Percentiles rank a stretch among this genome's conserved stretches.
These are phyloP conservation scores for Tipula confusa DNA, from an alignment of 2,888 invertebrate species.

Conservation along the genomic window DNA sequence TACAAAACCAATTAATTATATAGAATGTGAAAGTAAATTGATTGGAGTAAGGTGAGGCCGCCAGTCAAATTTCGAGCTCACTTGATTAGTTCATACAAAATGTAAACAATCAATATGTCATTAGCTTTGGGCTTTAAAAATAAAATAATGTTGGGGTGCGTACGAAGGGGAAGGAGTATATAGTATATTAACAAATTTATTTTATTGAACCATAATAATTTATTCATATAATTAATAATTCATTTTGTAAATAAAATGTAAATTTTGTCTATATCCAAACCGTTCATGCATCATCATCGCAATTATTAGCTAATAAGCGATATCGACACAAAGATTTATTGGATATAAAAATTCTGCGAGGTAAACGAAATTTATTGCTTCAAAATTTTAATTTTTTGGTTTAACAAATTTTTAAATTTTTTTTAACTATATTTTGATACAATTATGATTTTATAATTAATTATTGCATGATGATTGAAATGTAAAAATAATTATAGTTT, in stretches of 20 bases:
- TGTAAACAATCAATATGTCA: not conserved
- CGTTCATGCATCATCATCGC: constrained; percentile 12
- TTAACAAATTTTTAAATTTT: not conserved
- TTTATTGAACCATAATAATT: not conserved
- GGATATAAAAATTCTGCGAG: constrained; percentile 51
- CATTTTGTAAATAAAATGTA: constrained; percentile 5
- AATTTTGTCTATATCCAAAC: not conserved
- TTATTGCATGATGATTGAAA: no score
- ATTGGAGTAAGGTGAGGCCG: not conserved
- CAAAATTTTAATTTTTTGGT: not conserved
- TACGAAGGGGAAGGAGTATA: no score
- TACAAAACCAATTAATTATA: no score
- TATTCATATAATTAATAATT: not conserved
- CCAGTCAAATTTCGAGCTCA: not conserved
- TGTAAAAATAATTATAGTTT: no score
- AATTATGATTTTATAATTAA: constrained; percentile 8
- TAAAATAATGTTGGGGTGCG: not conserved
- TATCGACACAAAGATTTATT: constrained; percentile 51
- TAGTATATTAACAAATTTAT: not conserved
- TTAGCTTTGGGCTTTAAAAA: not conserved
- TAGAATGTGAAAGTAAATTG: no score
- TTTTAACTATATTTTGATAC: not conserved
- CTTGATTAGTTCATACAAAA: not conserved
- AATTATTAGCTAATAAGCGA: constrained; percentile 40
- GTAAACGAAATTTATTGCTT: constrained; percentile 40